These are phyloP conservation scores for Mirounga angustirostris DNA, from an alignment of 2,113 vertebrate species.

Conservation along the genomic window DNA sequence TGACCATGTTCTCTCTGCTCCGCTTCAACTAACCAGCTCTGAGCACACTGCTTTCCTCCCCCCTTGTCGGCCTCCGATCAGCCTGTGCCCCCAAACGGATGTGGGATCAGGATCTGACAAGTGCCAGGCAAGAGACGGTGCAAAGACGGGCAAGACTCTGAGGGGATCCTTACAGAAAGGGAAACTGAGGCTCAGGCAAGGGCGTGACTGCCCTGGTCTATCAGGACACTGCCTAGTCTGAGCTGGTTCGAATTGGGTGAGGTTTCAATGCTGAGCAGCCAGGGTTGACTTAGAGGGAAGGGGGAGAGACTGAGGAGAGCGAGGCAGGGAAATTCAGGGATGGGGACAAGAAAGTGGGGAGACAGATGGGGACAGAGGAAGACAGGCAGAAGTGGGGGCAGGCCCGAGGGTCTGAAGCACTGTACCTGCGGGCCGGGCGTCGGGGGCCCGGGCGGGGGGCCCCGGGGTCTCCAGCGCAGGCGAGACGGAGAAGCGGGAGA, in stretches of 20 bases:
- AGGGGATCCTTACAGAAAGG: neutral
- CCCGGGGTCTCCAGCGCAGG: slow-evolving; percentile 92
- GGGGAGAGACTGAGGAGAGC: neutral
- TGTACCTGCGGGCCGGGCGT: slow-evolving; percentile 81
- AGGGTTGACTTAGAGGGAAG: neutral
- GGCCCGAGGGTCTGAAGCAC: neutral
- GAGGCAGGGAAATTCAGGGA: neutral
- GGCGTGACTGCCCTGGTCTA: neutral
- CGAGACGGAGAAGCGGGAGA: slow-evolving; percentile 95
- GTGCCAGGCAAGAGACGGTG: neutral
- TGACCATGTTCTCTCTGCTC: neutral
- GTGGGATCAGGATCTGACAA: slow-evolving; percentile 84
- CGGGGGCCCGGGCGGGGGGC: slow-evolving; percentile 79
- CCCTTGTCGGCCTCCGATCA: slow-evolving; percentile 74
- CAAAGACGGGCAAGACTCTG: neutral
- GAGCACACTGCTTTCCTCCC: neutral
- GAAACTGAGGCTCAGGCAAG: neutral
- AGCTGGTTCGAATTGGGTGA: neutral
- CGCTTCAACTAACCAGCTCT: neutral
- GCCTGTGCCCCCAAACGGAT: slow-evolving; percentile 80
- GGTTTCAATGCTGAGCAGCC: neutral
- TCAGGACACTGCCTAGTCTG: neutral
- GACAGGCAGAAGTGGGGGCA: too few relatives aligned
- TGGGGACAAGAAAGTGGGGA: neutral
- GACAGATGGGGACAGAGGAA: neutral